These are phyloP conservation scores for Globodera ellingtonae DNA, from an alignment of 1,140 invertebrate genomes.

Conservation along the genomic window DNA sequence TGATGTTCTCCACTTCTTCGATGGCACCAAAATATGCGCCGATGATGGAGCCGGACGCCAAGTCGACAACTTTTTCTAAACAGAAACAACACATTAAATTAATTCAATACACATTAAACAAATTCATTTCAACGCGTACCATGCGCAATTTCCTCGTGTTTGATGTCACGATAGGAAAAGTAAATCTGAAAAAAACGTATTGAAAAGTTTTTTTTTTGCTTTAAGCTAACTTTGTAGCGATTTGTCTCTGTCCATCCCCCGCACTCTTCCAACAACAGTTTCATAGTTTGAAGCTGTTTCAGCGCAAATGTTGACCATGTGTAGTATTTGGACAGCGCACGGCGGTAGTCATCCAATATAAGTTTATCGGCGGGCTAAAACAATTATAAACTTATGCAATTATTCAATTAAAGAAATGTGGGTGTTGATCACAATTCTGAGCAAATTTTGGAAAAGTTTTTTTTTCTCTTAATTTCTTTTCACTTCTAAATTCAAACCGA, in stretches of 20 bases:
- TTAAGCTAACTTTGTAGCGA: slow-evolving; percentile 35
- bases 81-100: background rate
- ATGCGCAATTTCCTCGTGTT: slow-evolving; percentile 17
- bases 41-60: slow-evolving; percentile 25
- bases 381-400: background rate
- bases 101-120: slow-evolving; percentile 4
- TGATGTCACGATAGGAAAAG: slow-evolving; percentile 32
- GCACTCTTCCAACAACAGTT: slow-evolving; percentile 30
- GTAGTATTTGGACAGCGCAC: slow-evolving; percentile 28
- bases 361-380: slow-evolving; percentile 32
- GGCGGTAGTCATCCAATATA: slow-evolving; percentile 30
- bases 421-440: too few relatives aligned
- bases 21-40: slow-evolving; percentile 21
- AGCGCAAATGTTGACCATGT: slow-evolving; percentile 37
- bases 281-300: slow-evolving; percentile 33
- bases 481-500: too few relatives aligned
- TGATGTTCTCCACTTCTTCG: slow-evolving; percentile 36
- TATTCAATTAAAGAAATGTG: background rate
- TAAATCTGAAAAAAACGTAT: slow-evolving; percentile 26
- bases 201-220: slow-evolving; percentile 2
- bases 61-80: slow-evolving; percentile 29
- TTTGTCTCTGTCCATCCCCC: slow-evolving; percentile 41
- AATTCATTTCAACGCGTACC: slow-evolving; percentile 10
- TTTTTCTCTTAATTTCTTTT: too few relatives aligned
- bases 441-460: too few relatives aligned